Conservation (phyloP, 2,888 invertebrate species). For the Dysmachus trigonus region DNA sequence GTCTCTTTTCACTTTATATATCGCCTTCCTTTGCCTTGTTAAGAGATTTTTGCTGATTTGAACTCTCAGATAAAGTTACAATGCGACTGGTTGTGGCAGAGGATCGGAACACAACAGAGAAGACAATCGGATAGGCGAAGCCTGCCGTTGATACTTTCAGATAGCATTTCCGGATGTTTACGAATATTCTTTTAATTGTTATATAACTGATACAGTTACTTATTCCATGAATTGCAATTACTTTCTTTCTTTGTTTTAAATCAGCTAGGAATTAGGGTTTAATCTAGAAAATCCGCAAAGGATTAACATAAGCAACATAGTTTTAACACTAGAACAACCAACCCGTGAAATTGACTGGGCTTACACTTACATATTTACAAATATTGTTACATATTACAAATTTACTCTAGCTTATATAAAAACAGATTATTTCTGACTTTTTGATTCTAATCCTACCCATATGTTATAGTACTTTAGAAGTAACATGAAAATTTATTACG, state of each 20-base stretch:
- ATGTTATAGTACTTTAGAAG: no score
- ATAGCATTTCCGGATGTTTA: background rate
- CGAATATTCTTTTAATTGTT: background rate
- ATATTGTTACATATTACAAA: no score
- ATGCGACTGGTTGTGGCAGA: background rate
- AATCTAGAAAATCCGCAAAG: no score
- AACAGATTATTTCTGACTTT: no score
- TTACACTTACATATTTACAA: no score
- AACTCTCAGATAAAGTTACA: background rate
- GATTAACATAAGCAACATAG: no score
- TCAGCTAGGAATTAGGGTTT: no score
- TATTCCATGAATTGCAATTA: background rate
- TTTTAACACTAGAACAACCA: no score
- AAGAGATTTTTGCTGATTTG: constrained; percentile 3
- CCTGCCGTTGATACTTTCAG: background rate
- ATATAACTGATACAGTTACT: background rate
- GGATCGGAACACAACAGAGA: background rate
- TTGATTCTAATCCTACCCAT: no score
- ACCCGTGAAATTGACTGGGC: no score
- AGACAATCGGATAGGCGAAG: background rate
- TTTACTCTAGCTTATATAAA: no score
- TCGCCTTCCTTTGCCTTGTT: background rate
- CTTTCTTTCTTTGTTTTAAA: background rate
- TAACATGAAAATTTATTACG: no score
- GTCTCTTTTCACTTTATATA: background rate